Percentiles rank a stretch among this genome's conserved stretches.
phyloP scores from a whole-genome alignment of 2,888 invertebrate genomes.

The Pseudococcus jackbeardsleyi region DNA sequence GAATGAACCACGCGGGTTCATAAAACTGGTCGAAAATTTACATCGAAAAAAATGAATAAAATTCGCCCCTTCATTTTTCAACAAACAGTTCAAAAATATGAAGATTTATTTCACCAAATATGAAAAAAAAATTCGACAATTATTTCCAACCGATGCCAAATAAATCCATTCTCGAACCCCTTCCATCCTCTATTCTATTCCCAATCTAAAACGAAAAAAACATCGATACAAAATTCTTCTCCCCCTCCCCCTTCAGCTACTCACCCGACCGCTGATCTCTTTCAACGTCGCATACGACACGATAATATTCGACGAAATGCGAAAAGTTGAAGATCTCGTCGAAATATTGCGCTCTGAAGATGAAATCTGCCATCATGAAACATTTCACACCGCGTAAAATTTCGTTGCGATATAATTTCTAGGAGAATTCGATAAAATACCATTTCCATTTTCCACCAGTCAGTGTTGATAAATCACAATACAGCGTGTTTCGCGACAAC shows the following conservation, averaged over 20 bases:
- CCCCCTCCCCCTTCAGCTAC: not conserved
- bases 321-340: not conserved
- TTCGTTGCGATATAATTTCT: constrained; percentile 19
- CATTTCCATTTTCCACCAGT: constrained; percentile 23
- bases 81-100: too few relatives aligned
- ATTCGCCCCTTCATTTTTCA: too few relatives aligned
- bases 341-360: not conserved
- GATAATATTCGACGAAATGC: not conserved
- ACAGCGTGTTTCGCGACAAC: not conserved
- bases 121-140: too few relatives aligned
- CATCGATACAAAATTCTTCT: too few relatives aligned
- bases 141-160: too few relatives aligned
- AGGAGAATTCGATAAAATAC: constrained; percentile 15
- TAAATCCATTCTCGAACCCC: too few relatives aligned
- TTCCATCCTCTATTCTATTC: too few relatives aligned
- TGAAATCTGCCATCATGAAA: constrained; percentile 1
- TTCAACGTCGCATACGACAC: not conserved
- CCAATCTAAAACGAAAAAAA: too few relatives aligned
- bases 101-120: too few relatives aligned
- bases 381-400: constrained; percentile 1
- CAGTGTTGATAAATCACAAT: constrained; percentile 23
- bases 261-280: not conserved
- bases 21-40: too few relatives aligned
- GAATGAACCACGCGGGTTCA: too few relatives aligned
- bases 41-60: too few relatives aligned